Evolutionary conservation across 2,797 vertebrate genomes (phyloP), one percentile per base, ranked within the genome.

Genomic region (Chelmon rostratus): DNA sequence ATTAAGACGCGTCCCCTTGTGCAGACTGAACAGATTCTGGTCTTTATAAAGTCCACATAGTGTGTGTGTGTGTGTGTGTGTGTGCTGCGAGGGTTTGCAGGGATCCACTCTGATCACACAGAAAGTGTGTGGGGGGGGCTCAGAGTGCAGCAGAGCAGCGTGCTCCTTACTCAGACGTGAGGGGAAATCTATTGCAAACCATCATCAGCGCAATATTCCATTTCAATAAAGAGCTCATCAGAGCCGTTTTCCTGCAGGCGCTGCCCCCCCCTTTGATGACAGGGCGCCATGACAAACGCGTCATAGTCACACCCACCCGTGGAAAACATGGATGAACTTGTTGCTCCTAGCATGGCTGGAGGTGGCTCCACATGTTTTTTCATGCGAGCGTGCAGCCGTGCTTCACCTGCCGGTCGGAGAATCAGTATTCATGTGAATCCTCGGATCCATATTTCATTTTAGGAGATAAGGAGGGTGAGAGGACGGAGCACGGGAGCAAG

Each of bases 371-470:
- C 47, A 35, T 19, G 61, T 40, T 68, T 49, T 47, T 76, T 70
- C 49, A 82, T 84, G 57, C 47, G 35, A 73, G 83, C 16, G 3
- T 38, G 25, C 5, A 4, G 44, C 40, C 40, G 7, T 31, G 35
- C 67, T 59, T 82, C 47, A 70, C 58, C 76, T 56, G 69, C 53
- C 57, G 2, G 9, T 15, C 21, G 71, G 33, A 56, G 31, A 76
- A 90, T 84, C 66, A 56, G 68, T 68, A 77, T 88, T 85, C 82
- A 72, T 73, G 58, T 33, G 64, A 65, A 25, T 58, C 68, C 52
- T 49, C 70, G 66, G 74, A 90, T 91, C 88, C 79, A 90, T 86
- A 84, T 91, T 93, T 88, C 18, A 86, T 89, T 89, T 87, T 49
- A 62, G 69, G n/a, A 68, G 79, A 82, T 62, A 63, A 80, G 57